Conservation (phyloP, 2,113 vertebrate genomes). For the Brevimyrus niger region DNA sequence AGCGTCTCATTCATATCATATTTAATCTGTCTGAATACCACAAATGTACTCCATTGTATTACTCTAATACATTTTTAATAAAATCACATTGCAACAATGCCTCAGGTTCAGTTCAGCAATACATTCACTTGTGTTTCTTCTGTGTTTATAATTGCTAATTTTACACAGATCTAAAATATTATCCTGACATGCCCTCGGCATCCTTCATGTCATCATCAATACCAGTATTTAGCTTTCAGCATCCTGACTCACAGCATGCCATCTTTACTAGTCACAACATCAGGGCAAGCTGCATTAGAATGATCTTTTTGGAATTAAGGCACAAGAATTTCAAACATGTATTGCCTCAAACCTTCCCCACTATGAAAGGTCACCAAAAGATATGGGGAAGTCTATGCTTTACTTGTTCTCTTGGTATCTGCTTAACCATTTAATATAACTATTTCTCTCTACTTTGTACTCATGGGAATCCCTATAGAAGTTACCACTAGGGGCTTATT, state of each 20-base stretch:
- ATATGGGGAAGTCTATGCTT: no score
- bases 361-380: no score
- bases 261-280: not conserved
- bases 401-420: no score
- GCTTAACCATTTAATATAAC: no score
- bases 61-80: not conserved
- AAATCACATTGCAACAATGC: not conserved
- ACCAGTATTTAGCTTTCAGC: not conserved
- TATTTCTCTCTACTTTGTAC: no score
- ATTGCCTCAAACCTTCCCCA: not conserved
- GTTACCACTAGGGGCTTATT: not conserved
- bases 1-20: not conserved
- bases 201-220: not conserved
- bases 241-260: not conserved
- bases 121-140: not conserved
- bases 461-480: not conserved
- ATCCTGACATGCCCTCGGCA: not conserved
- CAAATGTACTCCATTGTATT: not conserved
- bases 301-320: not conserved
- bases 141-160: not conserved
- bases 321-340: not conserved
- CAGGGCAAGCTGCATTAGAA: not conserved
- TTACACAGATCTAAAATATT: not conserved
- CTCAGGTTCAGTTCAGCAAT: not conserved
- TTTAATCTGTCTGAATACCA: not conserved